Conservation (phyloP, 1,140 invertebrate species). For the Cydia fagiglandana region DNA sequence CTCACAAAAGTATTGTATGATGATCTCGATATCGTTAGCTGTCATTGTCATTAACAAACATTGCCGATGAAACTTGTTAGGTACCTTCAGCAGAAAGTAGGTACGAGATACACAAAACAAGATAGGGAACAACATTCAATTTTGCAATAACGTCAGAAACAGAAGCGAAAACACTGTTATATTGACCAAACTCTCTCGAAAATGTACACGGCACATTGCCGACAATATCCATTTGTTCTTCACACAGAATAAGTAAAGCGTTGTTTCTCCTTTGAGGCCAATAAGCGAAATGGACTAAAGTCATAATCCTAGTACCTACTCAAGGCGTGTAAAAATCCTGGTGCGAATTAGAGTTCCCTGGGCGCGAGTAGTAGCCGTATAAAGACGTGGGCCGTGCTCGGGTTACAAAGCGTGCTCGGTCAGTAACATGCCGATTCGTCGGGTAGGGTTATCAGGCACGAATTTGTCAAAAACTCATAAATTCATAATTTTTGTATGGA, state of each 20-base stretch:
- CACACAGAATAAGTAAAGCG: background rate
- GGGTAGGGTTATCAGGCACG: background rate
- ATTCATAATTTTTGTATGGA: background rate
- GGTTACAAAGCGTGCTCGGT: constrained; percentile 38
- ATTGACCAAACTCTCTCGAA: constrained; percentile 28
- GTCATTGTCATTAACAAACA: too few relatives aligned
- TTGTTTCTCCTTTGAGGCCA: constrained; percentile 15
- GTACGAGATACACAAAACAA: constrained; percentile 10
- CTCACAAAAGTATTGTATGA: too few relatives aligned
- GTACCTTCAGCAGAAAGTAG: background rate
- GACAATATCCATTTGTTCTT: constrained; percentile 9
- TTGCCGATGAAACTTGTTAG: background rate
- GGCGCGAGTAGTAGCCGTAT: constrained; percentile 31
- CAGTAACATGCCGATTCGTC: constrained; percentile 33
- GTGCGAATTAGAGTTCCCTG: constrained; percentile 35
- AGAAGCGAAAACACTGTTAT: constrained; percentile 27
- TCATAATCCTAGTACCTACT: constrained; percentile 27
- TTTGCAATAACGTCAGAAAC: constrained; percentile 19
- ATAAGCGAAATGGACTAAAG: constrained; percentile 32
- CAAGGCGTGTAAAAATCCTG: constrained; percentile 33
- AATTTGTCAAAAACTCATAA: background rate
- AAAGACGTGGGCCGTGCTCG: constrained; percentile 35
- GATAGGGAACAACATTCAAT: constrained; percentile 22
- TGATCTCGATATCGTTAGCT: too few relatives aligned
- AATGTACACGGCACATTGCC: constrained; percentile 3